phyloP scores from a whole-genome alignment of 2,888 invertebrate species.

The Caenorhabditis plicata region DNA sequence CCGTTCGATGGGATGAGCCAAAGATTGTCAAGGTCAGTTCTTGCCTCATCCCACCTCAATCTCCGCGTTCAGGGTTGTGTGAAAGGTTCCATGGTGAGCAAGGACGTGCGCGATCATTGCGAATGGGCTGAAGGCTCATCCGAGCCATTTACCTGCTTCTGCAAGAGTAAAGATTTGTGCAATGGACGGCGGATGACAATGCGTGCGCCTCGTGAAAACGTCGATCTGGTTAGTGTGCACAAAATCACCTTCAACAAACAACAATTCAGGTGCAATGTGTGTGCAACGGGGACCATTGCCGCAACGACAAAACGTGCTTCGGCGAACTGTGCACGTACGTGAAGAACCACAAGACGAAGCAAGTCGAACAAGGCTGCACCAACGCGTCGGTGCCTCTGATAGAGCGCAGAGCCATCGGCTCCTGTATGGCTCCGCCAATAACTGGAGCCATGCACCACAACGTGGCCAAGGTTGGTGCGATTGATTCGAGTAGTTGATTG shows the following conservation, averaged over 20 bases:
- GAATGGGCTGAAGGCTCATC: constrained; percentile 48
- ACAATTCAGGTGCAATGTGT: constrained; percentile 44
- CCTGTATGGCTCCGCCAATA: constrained; percentile 62
- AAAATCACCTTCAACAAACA: not conserved
- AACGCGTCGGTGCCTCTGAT: constrained; percentile 62
- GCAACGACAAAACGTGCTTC: constrained; percentile 46
- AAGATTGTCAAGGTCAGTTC: constrained; percentile 48
- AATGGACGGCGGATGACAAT: constrained; percentile 44
- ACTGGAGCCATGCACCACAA: constrained; percentile 64
- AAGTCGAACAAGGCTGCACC: constrained; percentile 59
- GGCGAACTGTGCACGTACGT: constrained; percentile 63
- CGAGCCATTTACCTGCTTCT: constrained; percentile 64
- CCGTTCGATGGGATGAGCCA: constrained; percentile 50
- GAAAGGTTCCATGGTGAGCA: constrained; percentile 52
- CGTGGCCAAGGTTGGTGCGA: constrained; percentile 45
- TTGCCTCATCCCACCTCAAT: not conserved
- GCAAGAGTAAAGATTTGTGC: constrained; percentile 55
- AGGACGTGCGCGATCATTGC: constrained; percentile 55
- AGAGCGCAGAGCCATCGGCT: constrained; percentile 59
- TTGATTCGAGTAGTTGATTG: not conserved
- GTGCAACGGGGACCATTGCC: constrained; percentile 59
- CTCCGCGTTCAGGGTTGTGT: constrained; percentile 52
- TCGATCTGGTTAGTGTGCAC: constrained; percentile 46
- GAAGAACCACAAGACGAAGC: constrained; percentile 51
- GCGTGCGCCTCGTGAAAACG: constrained; percentile 48